Conservation (phyloP, 2,888 invertebrate genomes). For the Xylocampa areola region DNA sequence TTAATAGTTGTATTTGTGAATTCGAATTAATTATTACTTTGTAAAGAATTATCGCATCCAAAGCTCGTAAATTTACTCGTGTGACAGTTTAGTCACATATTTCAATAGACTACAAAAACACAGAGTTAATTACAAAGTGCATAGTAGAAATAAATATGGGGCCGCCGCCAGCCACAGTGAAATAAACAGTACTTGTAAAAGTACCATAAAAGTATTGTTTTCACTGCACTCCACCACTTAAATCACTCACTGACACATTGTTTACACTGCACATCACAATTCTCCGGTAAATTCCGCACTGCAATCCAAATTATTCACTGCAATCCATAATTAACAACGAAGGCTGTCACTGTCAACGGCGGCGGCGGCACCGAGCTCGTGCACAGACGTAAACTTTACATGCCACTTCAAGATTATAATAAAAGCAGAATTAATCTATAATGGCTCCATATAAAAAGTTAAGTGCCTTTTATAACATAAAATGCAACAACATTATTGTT, state of each 20-base stretch:
- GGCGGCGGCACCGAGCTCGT: constrained; percentile 82
- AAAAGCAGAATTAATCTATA: constrained; percentile 41
- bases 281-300: constrained; percentile 81
- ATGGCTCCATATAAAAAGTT: constrained; percentile 26
- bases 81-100: neutral
- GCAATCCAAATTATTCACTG: constrained; percentile 88
- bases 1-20: too few relatives aligned
- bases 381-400: constrained; percentile 69
- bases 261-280: constrained; percentile 84
- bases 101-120: constrained; percentile 60
- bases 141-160: constrained; percentile 71
- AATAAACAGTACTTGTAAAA: constrained; percentile 41
- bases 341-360: constrained; percentile 66
- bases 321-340: constrained; percentile 80
- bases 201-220: constrained; percentile 50
- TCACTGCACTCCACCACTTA: constrained; percentile 79
- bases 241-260: constrained; percentile 78
- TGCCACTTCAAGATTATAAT: constrained; percentile 49
- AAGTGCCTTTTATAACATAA: constrained; percentile 7
- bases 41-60: too few relatives aligned
- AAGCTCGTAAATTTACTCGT: too few relatives aligned
- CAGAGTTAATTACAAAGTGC: constrained; percentile 82
- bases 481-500: constrained; percentile 24
- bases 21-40: too few relatives aligned
- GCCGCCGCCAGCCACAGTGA: constrained; percentile 86